Evolutionary conservation across 2,113 vertebrate species (phyloP), one percentile per base, ranked within the genome.

Genomic region (Eonycteris spelaea): DNA sequence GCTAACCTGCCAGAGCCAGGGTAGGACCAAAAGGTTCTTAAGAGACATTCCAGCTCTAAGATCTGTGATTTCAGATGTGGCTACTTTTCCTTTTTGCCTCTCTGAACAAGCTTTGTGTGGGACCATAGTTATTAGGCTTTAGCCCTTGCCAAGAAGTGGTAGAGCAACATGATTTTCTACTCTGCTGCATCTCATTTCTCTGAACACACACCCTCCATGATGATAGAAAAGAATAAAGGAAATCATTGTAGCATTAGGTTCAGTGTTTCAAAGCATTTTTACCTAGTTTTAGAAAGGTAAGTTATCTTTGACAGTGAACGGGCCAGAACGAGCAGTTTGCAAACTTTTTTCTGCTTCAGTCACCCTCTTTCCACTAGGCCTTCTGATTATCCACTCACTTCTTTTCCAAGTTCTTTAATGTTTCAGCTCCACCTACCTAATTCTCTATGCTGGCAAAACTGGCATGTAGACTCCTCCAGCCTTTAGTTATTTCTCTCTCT

Each of bases 101-200:
- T 92, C 22, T 57, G 86, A 77, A 80, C 40, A 71, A 71, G 80
- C 75, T 92, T 91, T 40, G 22, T 43, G 35, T 51, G 33, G 68
- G 65, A 61, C 80, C 14, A 0, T 92, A 53, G 63, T 93, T 93
- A 59, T 22, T 61, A 87, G 70, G n/a, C 65, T 79, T 80, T 92
- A 80, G 75, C 59, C 80, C 83, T 90, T 94, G 70, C 88, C 65
- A 84, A 48, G 71, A 96, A 92, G 65, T 65, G 33, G 57, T 65
- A 61, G 80, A 90, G 55, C 26, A 51, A 67, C 84, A 90, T 92
- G 53, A 94, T 90, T 95, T 93, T 94, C 90, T 95, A 7, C 65
- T 96, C 12, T 73, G 59, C 71, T 94, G 3, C 33, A n/a, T 73
- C 40, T 96, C 88, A 67, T 95, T 95, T 94, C 82, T 96, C 55